Conservation (phyloP, 1,140 invertebrate species). For the Holotrichia oblita region DNA sequence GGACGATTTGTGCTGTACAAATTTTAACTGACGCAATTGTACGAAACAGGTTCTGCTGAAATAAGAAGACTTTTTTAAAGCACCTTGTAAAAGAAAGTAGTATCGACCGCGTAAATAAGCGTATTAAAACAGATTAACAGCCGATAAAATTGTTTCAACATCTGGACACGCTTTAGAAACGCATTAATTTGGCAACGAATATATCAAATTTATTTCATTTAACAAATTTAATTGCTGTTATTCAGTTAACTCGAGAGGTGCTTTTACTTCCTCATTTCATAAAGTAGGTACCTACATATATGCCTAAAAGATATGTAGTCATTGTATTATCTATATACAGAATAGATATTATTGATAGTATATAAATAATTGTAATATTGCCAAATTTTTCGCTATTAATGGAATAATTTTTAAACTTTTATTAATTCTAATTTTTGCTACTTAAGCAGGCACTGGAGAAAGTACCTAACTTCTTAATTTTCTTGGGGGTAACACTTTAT, state of each 20-base stretch:
- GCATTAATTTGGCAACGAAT: constrained; percentile 20
- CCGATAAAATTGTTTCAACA: constrained; percentile 22
- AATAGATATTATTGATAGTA: too few species aligned
- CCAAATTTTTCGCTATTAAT: too few species aligned
- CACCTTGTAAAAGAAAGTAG: constrained; percentile 33
- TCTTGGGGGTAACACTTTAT: too few species aligned
- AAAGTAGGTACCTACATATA: background rate
- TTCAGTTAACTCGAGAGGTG: background rate
- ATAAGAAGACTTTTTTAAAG: constrained; percentile 10
- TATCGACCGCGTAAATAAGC: constrained; percentile 18
- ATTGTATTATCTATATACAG: background rate
- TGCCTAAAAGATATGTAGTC: background rate
- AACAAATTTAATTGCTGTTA: background rate
- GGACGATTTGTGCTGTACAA: constrained; percentile 27
- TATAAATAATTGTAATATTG: too few species aligned
- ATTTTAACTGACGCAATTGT: constrained; percentile 33
- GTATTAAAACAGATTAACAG: constrained; percentile 4
- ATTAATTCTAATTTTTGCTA: too few species aligned
- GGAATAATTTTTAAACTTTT: too few species aligned
- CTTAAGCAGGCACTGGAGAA: too few species aligned
- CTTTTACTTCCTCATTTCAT: constrained; percentile 26
- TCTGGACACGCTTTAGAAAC: background rate
- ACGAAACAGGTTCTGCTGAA: constrained; percentile 8
- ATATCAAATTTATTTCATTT: constrained; percentile 6
- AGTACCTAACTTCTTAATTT: too few species aligned